phyloP scores from a whole-genome alignment of 2,113 vertebrate species.

The Actenoides lindsayi region DNA sequence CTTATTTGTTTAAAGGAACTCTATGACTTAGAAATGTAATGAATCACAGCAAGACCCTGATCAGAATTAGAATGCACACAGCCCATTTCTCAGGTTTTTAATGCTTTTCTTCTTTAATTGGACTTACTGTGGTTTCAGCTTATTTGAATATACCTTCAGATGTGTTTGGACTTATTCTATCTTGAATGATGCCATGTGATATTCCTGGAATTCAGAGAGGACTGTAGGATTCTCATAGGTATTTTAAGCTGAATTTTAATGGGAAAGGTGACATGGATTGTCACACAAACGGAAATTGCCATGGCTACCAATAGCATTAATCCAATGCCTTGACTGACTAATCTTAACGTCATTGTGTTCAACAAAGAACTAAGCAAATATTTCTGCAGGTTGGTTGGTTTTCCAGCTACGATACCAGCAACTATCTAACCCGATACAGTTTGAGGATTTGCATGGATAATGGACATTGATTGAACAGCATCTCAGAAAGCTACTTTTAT shows the following conservation, averaged over 20 bases:
- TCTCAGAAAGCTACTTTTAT: conserved; percentile 57
- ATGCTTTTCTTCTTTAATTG: not conserved
- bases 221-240: conserved; percentile 65
- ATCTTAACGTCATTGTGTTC: conserved; percentile 65
- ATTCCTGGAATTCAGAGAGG: conserved; percentile 61
- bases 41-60: not conserved
- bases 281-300: conserved; percentile 68
- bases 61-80: not conserved
- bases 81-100: not conserved
- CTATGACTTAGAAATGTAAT: not conserved
- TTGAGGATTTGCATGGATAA: conserved; percentile 68
- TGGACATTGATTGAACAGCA: conserved; percentile 32
- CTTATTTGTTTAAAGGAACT: not conserved
- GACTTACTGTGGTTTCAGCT: not conserved
- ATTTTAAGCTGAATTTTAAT: conserved; percentile 77
- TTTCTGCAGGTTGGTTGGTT: conserved; percentile 59
- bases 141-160: conserved; percentile 45
- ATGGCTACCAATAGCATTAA: conserved; percentile 70
- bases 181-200: conserved; percentile 19
- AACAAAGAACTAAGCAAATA: conserved; percentile 53
- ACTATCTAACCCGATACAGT: conserved; percentile 50
- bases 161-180: conserved; percentile 24
- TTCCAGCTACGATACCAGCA: conserved; percentile 49
- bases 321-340: conserved; percentile 58
- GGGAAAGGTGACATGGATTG: conserved; percentile 66